A percentile compares a stretch with the other conserved stretches of the same genome.
phyloP scores from a whole-genome alignment of 1,140 invertebrate species.

The Drosophila pectinifera region DNA sequence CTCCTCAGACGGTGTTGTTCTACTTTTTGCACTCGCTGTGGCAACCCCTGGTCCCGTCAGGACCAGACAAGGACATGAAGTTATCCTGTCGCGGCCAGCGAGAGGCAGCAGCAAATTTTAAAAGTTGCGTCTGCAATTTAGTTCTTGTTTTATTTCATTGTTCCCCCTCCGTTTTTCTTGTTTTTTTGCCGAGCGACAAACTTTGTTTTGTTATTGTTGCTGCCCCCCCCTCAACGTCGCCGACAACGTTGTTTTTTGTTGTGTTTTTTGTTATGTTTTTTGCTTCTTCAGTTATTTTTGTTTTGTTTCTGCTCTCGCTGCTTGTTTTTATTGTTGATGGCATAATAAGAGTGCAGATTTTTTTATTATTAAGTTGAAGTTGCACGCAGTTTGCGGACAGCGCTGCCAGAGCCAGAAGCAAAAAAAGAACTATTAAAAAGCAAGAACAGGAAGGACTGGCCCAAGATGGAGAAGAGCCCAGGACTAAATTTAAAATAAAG shows the following conservation, averaged over 20 bases:
- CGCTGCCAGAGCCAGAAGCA: constrained; percentile 39
- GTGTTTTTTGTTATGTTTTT: constrained; percentile 8
- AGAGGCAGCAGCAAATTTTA: constrained; percentile 42
- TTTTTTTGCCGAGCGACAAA: constrained; percentile 50
- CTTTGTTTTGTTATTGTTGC: constrained; percentile 60
- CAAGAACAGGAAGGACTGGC: constrained; percentile 12
- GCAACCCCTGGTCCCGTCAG: constrained; percentile 16
- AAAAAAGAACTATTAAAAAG: constrained; percentile 17
- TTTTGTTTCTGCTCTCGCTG: constrained; percentile 25
- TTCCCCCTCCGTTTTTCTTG: constrained; percentile 17
- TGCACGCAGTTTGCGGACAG: constrained; percentile 66
- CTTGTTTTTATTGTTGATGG: constrained; percentile 79
- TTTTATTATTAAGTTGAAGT: constrained; percentile 77
- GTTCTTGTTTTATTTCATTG: constrained; percentile 40
- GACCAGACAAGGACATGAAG: constrained; percentile 56
- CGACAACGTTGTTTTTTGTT: constrained; percentile 14
- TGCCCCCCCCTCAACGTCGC: constrained; percentile 31
- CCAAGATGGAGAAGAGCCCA: constrained; percentile 4
- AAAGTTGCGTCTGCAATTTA: constrained; percentile 52
- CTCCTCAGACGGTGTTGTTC: constrained; percentile 30
- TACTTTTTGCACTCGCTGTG: constrained; percentile 29
- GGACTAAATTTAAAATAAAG: constrained; percentile 58
- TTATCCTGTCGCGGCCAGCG: constrained; percentile 48
- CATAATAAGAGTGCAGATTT: constrained; percentile 78
- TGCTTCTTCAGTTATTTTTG: constrained; percentile 37